phyloP scores from a whole-genome alignment of 2,888 invertebrate species.

The Drosophila subquinaria region DNA sequence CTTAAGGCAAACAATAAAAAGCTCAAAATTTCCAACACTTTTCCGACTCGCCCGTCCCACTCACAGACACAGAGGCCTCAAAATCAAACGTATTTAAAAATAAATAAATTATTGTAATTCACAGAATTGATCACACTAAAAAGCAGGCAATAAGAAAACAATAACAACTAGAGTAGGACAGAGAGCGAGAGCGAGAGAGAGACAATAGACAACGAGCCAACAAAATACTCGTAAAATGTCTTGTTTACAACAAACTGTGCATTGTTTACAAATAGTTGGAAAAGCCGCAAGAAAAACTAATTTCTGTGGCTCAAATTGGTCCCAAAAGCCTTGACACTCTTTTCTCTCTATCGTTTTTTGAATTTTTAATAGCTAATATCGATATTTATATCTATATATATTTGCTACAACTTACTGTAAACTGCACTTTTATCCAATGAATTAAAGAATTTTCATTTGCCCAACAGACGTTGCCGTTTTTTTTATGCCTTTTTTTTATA shows the following conservation, averaged over 20 bases:
- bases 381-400: constrained; percentile 23
- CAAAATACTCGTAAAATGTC: constrained; percentile 49
- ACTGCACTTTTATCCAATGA: constrained; percentile 47
- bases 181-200: neutral
- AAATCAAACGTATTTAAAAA: constrained; percentile 61
- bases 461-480: constrained; percentile 30
- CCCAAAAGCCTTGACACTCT: constrained; percentile 77
- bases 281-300: constrained; percentile 57
- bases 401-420: constrained; percentile 38
- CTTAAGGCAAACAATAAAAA: constrained; percentile 12
- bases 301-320: constrained; percentile 57
- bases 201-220: constrained; percentile 11
- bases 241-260: constrained; percentile 71
- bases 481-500: constrained; percentile 67
- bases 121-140: constrained; percentile 67
- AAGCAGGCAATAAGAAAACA: constrained; percentile 38
- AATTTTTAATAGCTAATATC: constrained; percentile 33
- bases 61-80: neutral
- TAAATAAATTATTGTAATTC: constrained; percentile 75
- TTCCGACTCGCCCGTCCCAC: neutral
- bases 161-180: constrained; percentile 24
- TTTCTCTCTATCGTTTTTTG: constrained; percentile 29
- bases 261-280: constrained; percentile 73
- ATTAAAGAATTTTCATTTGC: constrained; percentile 35
- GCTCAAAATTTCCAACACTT: constrained; percentile 13